These are phyloP conservation scores for Clanis bilineata DNA, from an alignment of 2,888 invertebrate genomes.

Conservation along the genomic window DNA sequence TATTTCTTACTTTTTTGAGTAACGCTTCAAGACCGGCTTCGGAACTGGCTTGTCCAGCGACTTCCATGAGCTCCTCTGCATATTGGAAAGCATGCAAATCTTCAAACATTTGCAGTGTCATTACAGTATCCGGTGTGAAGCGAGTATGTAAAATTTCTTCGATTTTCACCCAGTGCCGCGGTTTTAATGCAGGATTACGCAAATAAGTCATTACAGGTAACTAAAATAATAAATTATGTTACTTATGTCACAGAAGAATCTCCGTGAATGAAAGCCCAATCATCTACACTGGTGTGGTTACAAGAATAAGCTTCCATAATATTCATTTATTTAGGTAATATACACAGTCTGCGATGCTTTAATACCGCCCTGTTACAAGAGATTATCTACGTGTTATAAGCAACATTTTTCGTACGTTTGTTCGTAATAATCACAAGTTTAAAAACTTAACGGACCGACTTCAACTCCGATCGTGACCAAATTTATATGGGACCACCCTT, in stretches of 20 bases:
- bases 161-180: slow-evolving; percentile 92
- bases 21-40: slow-evolving; percentile 91
- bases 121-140: slow-evolving; percentile 85
- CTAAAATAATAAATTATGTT: slow-evolving; percentile 43
- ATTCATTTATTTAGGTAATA: too few relatives aligned
- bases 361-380: too few relatives aligned
- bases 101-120: slow-evolving; percentile 87
- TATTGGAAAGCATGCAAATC: slow-evolving; percentile 88
- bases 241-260: not conserved
- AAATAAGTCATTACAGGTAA: slow-evolving; percentile 90
- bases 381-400: too few relatives aligned
- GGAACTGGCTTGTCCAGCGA: slow-evolving; percentile 93
- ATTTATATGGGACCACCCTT: too few relatives aligned
- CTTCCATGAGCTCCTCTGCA: slow-evolving; percentile 89
- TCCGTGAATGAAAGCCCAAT: not conserved
- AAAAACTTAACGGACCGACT: too few relatives aligned
- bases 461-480: too few relatives aligned
- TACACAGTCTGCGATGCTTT: too few relatives aligned
- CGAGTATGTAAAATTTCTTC: slow-evolving; percentile 88
- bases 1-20: slow-evolving; percentile 85
- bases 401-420: too few relatives aligned
- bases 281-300: too few relatives aligned
- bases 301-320: too few relatives aligned
- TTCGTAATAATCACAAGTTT: too few relatives aligned
- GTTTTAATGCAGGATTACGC: slow-evolving; percentile 89